phyloP scores from a whole-genome alignment of 23 tunicate genomes.

The Aplidium turbinatum region DNA sequence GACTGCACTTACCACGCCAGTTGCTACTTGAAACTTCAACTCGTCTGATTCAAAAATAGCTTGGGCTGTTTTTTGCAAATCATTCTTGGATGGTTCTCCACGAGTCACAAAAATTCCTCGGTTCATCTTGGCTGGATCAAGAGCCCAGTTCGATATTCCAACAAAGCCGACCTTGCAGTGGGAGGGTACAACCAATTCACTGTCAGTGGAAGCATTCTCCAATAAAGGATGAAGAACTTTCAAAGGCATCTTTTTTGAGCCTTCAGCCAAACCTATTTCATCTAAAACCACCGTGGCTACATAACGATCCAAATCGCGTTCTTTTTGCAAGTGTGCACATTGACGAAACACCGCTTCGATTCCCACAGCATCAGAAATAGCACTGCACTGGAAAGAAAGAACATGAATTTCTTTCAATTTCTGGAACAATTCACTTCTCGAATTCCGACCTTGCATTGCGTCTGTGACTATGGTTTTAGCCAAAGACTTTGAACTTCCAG shows the following conservation, averaged over 20 bases:
- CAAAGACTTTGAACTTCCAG: slow-evolving; percentile 68
- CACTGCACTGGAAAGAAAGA: slow-evolving; percentile 64
- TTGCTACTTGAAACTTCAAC: slow-evolving; percentile 4
- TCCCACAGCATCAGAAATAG: slow-evolving; percentile 75
- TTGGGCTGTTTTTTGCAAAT: slow-evolving; percentile 45
- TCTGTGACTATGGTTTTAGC: slow-evolving; percentile 62
- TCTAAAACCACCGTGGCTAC: slow-evolving; percentile 71
- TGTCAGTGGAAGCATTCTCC: slow-evolving; percentile 29
- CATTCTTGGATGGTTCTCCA: slow-evolving; percentile 34
- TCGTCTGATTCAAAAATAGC: slow-evolving; percentile 50
- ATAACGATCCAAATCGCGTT: slow-evolving; percentile 29
- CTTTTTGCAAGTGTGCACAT: slow-evolving; percentile 57
- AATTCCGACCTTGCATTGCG: slow-evolving; percentile 56
- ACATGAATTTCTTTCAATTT: slow-evolving; percentile 61
- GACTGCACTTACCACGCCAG: neutral
- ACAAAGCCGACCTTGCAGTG: slow-evolving; percentile 56
- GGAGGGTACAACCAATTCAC: neutral
- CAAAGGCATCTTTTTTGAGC: slow-evolving; percentile 57
- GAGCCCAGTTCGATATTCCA: slow-evolving; percentile 72
- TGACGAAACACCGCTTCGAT: slow-evolving; percentile 60
- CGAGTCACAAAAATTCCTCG: slow-evolving; percentile 74
- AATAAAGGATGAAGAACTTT: slow-evolving; percentile 66
- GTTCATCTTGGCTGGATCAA: slow-evolving; percentile 76
- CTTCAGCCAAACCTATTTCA: slow-evolving; percentile 80
- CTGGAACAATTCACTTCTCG: slow-evolving; percentile 31